Conservation (phyloP, 2,888 invertebrate species). For the Sylvicola fuscatus region DNA sequence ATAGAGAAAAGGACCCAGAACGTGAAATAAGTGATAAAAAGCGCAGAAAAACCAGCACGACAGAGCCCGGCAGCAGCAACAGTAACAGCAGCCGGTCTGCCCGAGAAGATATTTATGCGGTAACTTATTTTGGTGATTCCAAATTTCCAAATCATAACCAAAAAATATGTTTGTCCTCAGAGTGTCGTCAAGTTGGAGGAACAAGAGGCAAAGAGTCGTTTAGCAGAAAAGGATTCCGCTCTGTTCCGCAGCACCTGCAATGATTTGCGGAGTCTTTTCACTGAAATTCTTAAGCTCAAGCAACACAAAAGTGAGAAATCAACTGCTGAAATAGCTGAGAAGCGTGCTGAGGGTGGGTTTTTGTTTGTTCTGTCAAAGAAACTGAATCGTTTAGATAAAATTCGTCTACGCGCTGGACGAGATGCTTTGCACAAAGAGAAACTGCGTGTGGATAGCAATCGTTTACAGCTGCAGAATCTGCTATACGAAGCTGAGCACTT, state of each 20-base stretch:
- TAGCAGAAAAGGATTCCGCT: slow-evolving; percentile 43
- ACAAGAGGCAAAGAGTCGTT: slow-evolving; percentile 42
- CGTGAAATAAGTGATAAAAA: slow-evolving; percentile 5
- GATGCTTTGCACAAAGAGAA: slow-evolving; percentile 69
- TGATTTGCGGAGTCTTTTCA: slow-evolving; percentile 44
- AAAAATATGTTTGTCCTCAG: slow-evolving; percentile 23
- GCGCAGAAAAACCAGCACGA: neutral
- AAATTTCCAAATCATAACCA: neutral
- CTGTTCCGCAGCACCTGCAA: slow-evolving; percentile 48
- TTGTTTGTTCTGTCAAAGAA: slow-evolving; percentile 71
- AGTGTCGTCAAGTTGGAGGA: slow-evolving; percentile 53
- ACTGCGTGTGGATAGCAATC: slow-evolving; percentile 72
- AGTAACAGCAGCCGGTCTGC: slow-evolving; percentile 18
- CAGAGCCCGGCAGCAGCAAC: neutral
- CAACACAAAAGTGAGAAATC: slow-evolving; percentile 33
- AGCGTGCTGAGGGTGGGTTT: slow-evolving; percentile 51
- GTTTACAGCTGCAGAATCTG: slow-evolving; percentile 79
- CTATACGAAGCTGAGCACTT: slow-evolving; percentile 87
- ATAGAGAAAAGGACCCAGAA: slow-evolving; percentile 4
- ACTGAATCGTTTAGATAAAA: slow-evolving; percentile 75
- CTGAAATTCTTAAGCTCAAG: slow-evolving; percentile 47
- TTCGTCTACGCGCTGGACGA: slow-evolving; percentile 60
- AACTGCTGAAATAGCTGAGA: slow-evolving; percentile 39
- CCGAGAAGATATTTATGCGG: slow-evolving; percentile 37
- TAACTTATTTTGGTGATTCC: slow-evolving; percentile 13